Evolutionary conservation across 2,888 invertebrate genomes (phyloP), one percentile per base, ranked within the genome.

Genomic region (Cryptocheilus praepositus): DNA sequence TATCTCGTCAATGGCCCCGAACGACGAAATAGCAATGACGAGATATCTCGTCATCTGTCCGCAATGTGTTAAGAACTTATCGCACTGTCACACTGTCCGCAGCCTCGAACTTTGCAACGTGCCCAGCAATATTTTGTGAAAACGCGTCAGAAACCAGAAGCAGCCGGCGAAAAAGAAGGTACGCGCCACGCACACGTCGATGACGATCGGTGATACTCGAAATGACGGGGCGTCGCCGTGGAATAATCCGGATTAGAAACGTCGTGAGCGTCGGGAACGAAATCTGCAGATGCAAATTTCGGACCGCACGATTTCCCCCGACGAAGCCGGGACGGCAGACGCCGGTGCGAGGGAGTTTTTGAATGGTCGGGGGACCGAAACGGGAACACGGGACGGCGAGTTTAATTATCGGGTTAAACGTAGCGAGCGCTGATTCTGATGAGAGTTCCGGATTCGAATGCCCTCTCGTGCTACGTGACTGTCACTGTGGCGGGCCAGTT

Each of bases 401-500:
- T 87, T 87, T 87, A 87, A 87, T 87, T 87, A 87, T 87, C 86
- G 87, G 86, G 87, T 87, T 87, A 86, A 87, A 87, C 87, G 87
- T 87, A 87, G 85, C 87, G 87, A 87, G 82, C 82, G 86, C 82
- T 86, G 87, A 87, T 87, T 87, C 87, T 87, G 87, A 87, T 87
- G 87, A 87, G 87, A 87, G 87, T 87, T 87, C 87, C 87, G 87
- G 87, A 87, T 86, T 85, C 86, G 83, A 87, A 86, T 86, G 85
- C 81, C 76, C 80, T 80, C 81, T 78, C 80, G 16, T 64, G 75
- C 75, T 87, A 87, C 87, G 87, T 87, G 87, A 86, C 87, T 86
- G 86, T 86, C 85, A 87, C 85, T 83, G 81, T 78, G 85, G 83
- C 86, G 84, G 86, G 87, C 87, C 86, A 87, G 87, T 87, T 87